phyloP scores from a whole-genome alignment of 2,888 invertebrate species.

The Patella caerulea region DNA sequence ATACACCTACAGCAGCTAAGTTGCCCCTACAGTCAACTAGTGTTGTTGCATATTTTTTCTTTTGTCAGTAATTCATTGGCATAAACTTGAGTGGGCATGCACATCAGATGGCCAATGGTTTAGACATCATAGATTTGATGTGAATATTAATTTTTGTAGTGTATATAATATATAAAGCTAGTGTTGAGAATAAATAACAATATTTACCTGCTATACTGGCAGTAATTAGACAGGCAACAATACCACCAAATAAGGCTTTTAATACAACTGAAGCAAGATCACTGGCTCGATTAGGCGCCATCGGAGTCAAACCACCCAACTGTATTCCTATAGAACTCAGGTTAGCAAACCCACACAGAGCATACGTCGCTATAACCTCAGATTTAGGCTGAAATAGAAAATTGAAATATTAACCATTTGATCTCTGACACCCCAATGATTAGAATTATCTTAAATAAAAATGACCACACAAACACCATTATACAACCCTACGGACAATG shows the following conservation, averaged over 20 bases:
- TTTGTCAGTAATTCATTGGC: no score
- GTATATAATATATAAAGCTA: no score
- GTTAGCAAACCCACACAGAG: slow-evolving; percentile 93
- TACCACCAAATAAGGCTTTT: slow-evolving; percentile 85
- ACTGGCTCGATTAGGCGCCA: slow-evolving; percentile 82
- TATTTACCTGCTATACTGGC: slow-evolving; percentile 87
- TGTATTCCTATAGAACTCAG: slow-evolving; percentile 88
- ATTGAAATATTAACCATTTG: neutral
- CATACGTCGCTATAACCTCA: slow-evolving; percentile 88
- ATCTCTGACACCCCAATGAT: neutral
- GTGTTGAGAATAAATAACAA: no score
- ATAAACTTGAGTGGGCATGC: no score
- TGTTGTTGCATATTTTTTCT: no score
- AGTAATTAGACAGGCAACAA: slow-evolving; percentile 88
- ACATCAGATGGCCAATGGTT: no score
- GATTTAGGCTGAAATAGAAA: slow-evolving; percentile 77
- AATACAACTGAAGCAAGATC: slow-evolving; percentile 81
- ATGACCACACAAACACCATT: no score
- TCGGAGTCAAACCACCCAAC: slow-evolving; percentile 82
- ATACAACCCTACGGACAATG: no score
- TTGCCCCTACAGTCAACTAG: no score
- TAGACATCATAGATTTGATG: no score
- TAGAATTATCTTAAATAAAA: neutral
- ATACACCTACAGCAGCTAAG: no score
- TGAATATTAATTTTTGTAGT: no score